These are phyloP conservation scores for Lethenteron camtschaticum DNA, from an alignment of 2,113 vertebrate genomes.

Conservation along the genomic window DNA sequence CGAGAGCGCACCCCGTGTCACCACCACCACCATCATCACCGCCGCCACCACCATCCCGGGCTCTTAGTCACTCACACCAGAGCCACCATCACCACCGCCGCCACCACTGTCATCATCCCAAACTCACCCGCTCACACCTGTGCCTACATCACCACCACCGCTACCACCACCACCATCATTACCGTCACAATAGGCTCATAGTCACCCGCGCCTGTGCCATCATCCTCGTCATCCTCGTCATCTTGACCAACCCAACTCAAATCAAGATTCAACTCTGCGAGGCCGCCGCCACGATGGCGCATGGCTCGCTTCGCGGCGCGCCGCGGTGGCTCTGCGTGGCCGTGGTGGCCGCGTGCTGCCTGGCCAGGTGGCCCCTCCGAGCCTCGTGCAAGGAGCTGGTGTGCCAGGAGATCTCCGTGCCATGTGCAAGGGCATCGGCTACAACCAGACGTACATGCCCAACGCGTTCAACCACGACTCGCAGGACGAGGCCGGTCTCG, in stretches of 20 bases:
- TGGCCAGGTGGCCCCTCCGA: neutral
- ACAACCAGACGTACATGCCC: conserved; percentile 6
- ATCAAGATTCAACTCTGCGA: neutral
- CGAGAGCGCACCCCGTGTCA: too few species aligned
- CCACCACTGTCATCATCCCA: too few species aligned
- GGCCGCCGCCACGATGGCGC: neutral
- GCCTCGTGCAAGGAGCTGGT: neutral
- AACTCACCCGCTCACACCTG: too few species aligned
- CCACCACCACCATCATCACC: too few species aligned
- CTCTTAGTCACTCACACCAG: too few species aligned
- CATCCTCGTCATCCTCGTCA: neutral
- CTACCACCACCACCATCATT: neutral
- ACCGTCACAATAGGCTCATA: neutral
- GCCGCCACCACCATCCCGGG: too few species aligned
- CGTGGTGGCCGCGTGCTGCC: neutral
- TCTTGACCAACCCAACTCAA: neutral
- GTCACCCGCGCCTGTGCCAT: neutral
- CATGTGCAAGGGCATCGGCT: conserved; percentile 4
- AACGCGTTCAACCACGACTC: neutral
- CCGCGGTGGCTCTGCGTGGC: neutral
- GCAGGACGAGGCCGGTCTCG: neutral
- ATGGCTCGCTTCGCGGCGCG: neutral
- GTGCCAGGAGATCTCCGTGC: conserved; percentile 4
- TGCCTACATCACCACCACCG: too few species aligned
- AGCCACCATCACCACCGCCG: too few species aligned